Evolutionary conservation across 1,140 invertebrate genomes (phyloP).

Genomic region (Ips nitidus): DNA sequence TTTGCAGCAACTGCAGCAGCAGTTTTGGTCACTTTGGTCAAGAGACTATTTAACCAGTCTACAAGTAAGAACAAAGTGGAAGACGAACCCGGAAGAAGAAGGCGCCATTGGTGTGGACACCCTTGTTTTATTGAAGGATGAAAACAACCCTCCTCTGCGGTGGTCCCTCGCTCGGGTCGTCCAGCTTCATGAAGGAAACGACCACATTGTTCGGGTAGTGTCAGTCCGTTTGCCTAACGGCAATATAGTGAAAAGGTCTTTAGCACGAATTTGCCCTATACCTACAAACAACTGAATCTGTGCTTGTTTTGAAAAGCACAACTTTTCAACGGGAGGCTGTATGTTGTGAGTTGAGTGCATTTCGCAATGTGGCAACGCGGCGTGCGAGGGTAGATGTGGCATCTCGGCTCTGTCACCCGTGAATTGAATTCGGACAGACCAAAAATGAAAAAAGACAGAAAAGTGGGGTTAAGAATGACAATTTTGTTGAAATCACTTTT

Average conservation of each 20-base stretch:
- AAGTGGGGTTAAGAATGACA: too few relatives aligned
- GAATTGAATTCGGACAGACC: too few relatives aligned
- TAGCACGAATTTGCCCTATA: background rate
- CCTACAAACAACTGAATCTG: background rate
- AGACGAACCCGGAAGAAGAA: background rate
- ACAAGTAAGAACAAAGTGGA: background rate
- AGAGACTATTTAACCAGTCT: background rate
- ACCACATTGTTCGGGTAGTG: background rate
- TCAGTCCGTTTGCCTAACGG: background rate
- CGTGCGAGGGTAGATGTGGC: too few relatives aligned
- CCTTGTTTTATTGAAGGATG: background rate
- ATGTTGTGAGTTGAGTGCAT: background rate
- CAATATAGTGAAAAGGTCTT: background rate
- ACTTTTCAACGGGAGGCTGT: background rate
- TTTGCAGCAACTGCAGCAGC: background rate
- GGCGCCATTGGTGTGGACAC: background rate
- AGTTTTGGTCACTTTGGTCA: background rate
- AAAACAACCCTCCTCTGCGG: background rate
- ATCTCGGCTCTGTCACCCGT: too few relatives aligned
- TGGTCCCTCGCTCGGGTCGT: background rate
- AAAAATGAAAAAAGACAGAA: too few relatives aligned
- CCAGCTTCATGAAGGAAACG: background rate
- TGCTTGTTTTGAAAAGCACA: background rate
- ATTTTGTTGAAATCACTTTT: too few relatives aligned
- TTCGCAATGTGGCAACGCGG: background rate